A percentile compares a stretch with the other conserved stretches of the same genome.
These are phyloP conservation scores for Lepisosteus oculatus DNA, from an alignment of 2,113 vertebrate species.

Conservation along the genomic window DNA sequence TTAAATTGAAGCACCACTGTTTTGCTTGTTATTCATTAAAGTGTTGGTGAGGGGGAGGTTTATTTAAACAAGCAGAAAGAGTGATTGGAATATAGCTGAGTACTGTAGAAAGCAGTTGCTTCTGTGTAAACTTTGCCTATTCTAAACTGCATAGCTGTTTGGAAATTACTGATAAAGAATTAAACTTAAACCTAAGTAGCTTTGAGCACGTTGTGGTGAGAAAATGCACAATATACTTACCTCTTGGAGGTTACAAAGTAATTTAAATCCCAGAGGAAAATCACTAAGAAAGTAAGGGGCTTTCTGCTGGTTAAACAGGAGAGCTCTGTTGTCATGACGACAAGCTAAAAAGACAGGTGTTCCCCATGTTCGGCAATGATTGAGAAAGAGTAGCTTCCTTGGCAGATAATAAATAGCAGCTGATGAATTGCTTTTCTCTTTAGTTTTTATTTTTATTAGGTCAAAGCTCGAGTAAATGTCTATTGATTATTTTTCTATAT, in stretches of 20 bases:
- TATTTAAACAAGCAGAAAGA: no score
- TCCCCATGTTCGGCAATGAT: background rate
- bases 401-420: constrained; percentile 14
- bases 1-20: no score
- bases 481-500: background rate
- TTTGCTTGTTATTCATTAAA: no score
- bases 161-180: no score
- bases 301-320: constrained; percentile 12
- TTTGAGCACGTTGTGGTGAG: background rate
- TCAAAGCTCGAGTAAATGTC: background rate
- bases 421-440: background rate
- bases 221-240: background rate
- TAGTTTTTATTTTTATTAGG: background rate
- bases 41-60: no score
- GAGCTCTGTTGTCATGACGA: constrained; percentile 19
- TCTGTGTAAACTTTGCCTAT: no score
- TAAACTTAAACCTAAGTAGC: no score
- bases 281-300: constrained; percentile 18
- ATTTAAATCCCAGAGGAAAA: background rate
- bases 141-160: no score
- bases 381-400: background rate
- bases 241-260: background rate
- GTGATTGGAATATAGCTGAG: no score
- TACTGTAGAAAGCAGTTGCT: no score
- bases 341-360: constrained; percentile 4